Evolutionary conservation across 2,113 vertebrate species (phyloP).

Genomic region (Lethenteron camtschaticum): DNA sequence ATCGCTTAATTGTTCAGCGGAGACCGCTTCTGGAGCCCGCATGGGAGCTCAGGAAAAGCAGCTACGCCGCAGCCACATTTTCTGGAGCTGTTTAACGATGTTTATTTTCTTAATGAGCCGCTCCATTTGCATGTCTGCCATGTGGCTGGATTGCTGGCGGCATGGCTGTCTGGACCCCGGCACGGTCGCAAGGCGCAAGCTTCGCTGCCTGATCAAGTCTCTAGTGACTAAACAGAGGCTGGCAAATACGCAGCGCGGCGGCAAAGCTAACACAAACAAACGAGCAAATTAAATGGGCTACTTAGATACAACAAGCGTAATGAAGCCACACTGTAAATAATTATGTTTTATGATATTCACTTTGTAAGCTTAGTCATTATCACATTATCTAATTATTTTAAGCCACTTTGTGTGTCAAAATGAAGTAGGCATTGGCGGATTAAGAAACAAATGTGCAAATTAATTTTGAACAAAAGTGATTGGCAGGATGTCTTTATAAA

Average conservation of each 20-base stretch:
- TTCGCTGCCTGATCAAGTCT: slow-evolving; percentile 1
- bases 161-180: background rate
- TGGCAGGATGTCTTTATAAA: too few relatives aligned
- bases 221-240: background rate
- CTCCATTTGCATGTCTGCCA: background rate
- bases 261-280: too few relatives aligned
- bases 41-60: background rate
- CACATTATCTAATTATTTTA: too few relatives aligned
- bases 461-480: too few relatives aligned
- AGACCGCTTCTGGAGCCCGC: background rate
- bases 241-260: background rate
- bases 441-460: too few relatives aligned
- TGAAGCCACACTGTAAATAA: too few relatives aligned
- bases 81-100: slow-evolving; percentile 1
- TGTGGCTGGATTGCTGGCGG: background rate
- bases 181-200: slow-evolving; percentile 1
- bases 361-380: too few relatives aligned
- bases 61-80: background rate
- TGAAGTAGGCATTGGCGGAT: too few relatives aligned
- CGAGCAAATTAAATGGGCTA: too few relatives aligned
- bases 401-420: too few relatives aligned
- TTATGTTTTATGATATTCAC: too few relatives aligned
- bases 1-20: slow-evolving; percentile 4
- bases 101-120: slow-evolving; percentile 4
- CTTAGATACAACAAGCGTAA: too few relatives aligned